Base-by-base conservation (phyloP, 1,140 invertebrate genomes). In the Microvelia longipes region DNA sequence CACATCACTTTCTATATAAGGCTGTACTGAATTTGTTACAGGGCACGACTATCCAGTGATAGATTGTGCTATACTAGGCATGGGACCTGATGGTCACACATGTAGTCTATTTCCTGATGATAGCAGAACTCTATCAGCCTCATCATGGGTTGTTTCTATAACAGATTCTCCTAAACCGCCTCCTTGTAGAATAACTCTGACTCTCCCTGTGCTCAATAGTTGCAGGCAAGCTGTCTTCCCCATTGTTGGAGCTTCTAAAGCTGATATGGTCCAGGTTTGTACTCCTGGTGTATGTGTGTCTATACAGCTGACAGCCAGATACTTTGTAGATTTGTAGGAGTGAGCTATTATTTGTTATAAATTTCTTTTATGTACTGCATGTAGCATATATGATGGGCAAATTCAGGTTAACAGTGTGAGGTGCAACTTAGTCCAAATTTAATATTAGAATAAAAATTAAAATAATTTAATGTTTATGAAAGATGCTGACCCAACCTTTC, bases 41-140 rank as follows among this genome's bases (percentile, higher is more conserved):
- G 80, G 82, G 19, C 78, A 82, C 29, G 73, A 73, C n/a, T 74
- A 86, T 25, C 93, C 88, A 62, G 80, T 80, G 69, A 96, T 98
- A 80, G 93, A 98, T 80, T 76, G 97, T 24, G 79, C 98, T 1
- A 79, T 99, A 5, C 79, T 99, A 15, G 97, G 98, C 25, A 89
- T 98, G 85, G 98, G 98, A 0, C 96, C 95, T 19, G 98, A 99
- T 83, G 98, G 98, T 0, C 98, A 99, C 78, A 99, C 96, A 0
- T 98, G 96, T 76, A 98, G 96, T 0, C 79, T 99, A 13, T 99
- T 99, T 81, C 98, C 98, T 0, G 86, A 84, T 35, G 94, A 98
- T 81, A 79, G 80, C 2, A 77, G 91, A 2, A 79, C 94, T 0
- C 77, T 88, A 1, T 90, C 90, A 75, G 82, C 76, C 0, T 78